These are phyloP conservation scores for Macrotus californicus DNA, from an alignment of 2,113 vertebrate species.

Conservation along the genomic window DNA sequence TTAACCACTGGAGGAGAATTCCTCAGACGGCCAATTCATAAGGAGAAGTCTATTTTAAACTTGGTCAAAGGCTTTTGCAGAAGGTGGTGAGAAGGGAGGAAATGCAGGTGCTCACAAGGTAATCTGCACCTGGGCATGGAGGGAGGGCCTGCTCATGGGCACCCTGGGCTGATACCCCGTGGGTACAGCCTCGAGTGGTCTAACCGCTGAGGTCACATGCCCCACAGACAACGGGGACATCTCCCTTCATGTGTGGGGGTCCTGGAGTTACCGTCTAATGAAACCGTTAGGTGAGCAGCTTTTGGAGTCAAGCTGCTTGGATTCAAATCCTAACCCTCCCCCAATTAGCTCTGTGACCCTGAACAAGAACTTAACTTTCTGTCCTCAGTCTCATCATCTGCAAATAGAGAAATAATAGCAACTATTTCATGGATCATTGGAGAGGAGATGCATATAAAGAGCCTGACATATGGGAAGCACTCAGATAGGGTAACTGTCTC, in stretches of 20 bases:
- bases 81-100: constrained; percentile 53
- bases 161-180: neutral
- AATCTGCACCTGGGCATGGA: neutral
- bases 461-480: neutral
- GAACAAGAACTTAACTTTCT: constrained; percentile 2
- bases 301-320: neutral
- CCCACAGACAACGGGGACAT: neutral
- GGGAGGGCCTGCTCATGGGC: neutral
- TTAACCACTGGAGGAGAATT: constrained; percentile 79
- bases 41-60: constrained; percentile 76
- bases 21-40: constrained; percentile 75
- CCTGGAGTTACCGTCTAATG: neutral
- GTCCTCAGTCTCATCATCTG: neutral
- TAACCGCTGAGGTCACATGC: neutral
- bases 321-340: neutral
- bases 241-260: neutral
- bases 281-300: neutral
- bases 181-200: neutral
- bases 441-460: neutral
- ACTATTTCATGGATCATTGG: neutral
- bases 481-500: neutral
- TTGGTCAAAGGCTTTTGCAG: constrained; percentile 65
- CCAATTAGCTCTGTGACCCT: neutral
- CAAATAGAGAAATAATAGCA: neutral
- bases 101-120: constrained; percentile 35